A percentile compares a stretch with the other conserved stretches of the same genome.
Conservation (phyloP, 2,888 invertebrate genomes). For the Glaucopsyche alexis region DNA sequence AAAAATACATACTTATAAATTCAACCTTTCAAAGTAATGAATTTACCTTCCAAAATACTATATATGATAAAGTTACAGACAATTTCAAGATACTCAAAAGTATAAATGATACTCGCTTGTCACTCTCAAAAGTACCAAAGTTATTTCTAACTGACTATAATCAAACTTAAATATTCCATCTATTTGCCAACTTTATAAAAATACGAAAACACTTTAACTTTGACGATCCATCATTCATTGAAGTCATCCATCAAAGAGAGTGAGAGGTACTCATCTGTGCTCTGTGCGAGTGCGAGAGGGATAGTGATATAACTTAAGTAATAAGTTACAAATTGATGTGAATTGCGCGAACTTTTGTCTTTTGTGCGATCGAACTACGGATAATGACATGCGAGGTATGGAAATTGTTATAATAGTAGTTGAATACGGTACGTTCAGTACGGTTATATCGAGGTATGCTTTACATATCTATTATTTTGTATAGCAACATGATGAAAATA, state of each 20-base stretch:
- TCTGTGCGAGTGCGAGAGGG: background rate
- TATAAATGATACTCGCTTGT: background rate
- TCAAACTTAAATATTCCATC: slow-evolving; percentile 7
- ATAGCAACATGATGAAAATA: background rate
- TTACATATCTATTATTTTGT: too few species aligned
- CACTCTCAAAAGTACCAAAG: background rate
- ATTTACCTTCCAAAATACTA: too few species aligned
- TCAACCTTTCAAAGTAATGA: too few species aligned
- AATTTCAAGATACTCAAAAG: too few species aligned
- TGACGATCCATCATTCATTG: slow-evolving; percentile 22
- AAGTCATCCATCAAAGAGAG: slow-evolving; percentile 18
- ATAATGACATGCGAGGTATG: background rate
- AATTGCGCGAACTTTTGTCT: background rate
- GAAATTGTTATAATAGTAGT: background rate
- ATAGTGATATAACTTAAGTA: background rate
- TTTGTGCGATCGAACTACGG: background rate
- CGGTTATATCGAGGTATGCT: background rate
- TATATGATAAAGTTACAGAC: too few species aligned
- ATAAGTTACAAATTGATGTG: slow-evolving; percentile 8
- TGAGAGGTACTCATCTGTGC: background rate
- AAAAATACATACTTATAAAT: too few species aligned
- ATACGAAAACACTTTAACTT: slow-evolving; percentile 22
- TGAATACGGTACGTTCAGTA: background rate
- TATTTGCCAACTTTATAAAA: slow-evolving; percentile 23
- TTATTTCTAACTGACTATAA: background rate